Percentiles rank a stretch among this genome's conserved stretches.
Conservation (phyloP, 2,797 vertebrate genomes). For the Eurystomus glaucurus region DNA sequence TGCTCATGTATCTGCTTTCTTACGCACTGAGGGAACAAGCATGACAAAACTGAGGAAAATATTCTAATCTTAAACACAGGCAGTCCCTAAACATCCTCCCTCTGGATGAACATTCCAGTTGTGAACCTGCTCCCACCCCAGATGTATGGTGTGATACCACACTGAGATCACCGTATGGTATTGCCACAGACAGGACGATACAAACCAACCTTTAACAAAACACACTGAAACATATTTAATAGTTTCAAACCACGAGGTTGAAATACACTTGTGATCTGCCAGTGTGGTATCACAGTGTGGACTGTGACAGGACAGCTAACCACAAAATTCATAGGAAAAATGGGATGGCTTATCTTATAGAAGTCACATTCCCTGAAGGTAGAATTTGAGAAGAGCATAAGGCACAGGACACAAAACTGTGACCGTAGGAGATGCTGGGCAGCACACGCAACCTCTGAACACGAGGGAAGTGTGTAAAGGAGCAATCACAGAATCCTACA, state of each 20-base stretch:
- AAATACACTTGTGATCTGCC: not conserved
- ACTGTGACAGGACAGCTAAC: not conserved
- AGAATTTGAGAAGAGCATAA: not conserved
- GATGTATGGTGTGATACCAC: not conserved
- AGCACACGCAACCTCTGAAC: not conserved
- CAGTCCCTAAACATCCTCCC: not conserved
- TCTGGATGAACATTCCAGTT: not conserved
- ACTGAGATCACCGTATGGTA: not conserved
- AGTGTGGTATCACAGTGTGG: not conserved
- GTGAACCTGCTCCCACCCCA: not conserved
- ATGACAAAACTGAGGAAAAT: not conserved
- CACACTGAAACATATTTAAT: not conserved
- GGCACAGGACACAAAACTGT: not conserved
- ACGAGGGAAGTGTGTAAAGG: not conserved
- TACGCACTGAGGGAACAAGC: not conserved
- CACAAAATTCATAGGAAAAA: not conserved
- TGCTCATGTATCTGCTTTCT: not conserved
- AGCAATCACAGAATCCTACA: not conserved
- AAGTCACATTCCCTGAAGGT: not conserved
- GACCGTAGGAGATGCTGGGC: not conserved
- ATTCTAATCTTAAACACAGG: not conserved
- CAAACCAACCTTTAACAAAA: not conserved
- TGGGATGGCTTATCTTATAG: not conserved
- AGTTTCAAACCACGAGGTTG: not conserved
- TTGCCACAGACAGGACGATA: not conserved